A percentile compares a stretch with the other conserved stretches of the same genome.
These are phyloP conservation scores for Discoglossus pictus DNA, from an alignment of 2,797 vertebrate species.

Conservation along the genomic window DNA sequence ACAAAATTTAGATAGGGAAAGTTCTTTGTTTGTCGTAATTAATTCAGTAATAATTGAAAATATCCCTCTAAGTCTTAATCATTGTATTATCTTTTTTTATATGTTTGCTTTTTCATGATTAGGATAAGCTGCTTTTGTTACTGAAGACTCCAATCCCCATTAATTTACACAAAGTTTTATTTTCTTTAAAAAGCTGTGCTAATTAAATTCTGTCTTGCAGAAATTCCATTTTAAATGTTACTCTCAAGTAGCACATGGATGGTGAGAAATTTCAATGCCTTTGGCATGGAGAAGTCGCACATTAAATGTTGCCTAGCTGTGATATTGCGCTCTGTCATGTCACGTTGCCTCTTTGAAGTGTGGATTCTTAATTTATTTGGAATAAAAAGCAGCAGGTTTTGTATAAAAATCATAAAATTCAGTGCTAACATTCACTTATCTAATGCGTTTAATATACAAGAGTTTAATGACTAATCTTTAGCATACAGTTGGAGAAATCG, in stretches of 20 bases:
- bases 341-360: background rate
- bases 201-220: conserved; percentile 8
- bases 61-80: no score
- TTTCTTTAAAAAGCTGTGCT: background rate
- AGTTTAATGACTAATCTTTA: background rate
- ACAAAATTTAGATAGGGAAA: no score
- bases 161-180: background rate
- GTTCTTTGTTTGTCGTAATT: no score
- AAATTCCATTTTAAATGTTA: conserved; percentile 1
- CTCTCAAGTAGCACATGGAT: background rate
- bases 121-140: no score
- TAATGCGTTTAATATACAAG: background rate
- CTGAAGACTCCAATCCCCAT: no score
- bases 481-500: background rate
- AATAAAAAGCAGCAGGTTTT: conserved; percentile 1
- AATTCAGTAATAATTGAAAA: no score
- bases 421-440: conserved; percentile 4
- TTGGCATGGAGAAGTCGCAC: conserved; percentile 3
- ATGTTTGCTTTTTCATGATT: no score
- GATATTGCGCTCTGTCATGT: conserved; percentile 22
- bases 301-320: conserved; percentile 14
- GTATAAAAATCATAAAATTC: background rate
- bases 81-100: no score
- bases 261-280: conserved; percentile 8
- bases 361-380: background rate